Evolutionary conservation across 2,888 invertebrate species (phyloP).

Genomic region (Plemyria rubiginata): DNA sequence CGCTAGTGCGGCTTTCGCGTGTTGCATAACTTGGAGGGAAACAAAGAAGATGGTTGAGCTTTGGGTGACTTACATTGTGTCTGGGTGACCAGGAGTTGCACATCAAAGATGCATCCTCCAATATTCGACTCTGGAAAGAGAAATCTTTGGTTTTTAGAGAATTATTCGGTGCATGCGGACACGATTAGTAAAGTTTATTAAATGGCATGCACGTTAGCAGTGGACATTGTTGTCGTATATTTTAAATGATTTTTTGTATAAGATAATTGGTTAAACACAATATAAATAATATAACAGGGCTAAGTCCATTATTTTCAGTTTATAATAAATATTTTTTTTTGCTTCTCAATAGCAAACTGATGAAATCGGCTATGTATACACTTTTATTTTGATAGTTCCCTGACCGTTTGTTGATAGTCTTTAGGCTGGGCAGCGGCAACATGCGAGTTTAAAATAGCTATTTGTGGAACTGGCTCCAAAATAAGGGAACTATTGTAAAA

Average conservation of each 20-base stretch:
- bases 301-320: no score
- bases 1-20: conserved; percentile 62
- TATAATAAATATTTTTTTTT: no score
- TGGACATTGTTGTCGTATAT: not conserved
- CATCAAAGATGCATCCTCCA: conserved; percentile 95
- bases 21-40: conserved; percentile 41
- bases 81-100: conserved; percentile 96
- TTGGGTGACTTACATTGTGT: conserved; percentile 91
- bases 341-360: no score
- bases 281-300: no score
- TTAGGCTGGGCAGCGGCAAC: no score
- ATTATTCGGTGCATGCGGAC: conserved; percentile 35
- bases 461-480: not conserved
- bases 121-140: conserved; percentile 93
- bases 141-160: conserved; percentile 58
- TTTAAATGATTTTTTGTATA: no score
- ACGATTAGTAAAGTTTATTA: not conserved
- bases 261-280: no score
- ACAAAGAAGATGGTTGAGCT: not conserved
- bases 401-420: no score
- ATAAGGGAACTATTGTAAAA: no score
- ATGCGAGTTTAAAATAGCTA: no score
- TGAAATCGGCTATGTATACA: no score
- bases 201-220: not conserved
- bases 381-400: no score